phyloP scores from a whole-genome alignment of 2,888 invertebrate genomes.

The Deilephila elpenor region DNA sequence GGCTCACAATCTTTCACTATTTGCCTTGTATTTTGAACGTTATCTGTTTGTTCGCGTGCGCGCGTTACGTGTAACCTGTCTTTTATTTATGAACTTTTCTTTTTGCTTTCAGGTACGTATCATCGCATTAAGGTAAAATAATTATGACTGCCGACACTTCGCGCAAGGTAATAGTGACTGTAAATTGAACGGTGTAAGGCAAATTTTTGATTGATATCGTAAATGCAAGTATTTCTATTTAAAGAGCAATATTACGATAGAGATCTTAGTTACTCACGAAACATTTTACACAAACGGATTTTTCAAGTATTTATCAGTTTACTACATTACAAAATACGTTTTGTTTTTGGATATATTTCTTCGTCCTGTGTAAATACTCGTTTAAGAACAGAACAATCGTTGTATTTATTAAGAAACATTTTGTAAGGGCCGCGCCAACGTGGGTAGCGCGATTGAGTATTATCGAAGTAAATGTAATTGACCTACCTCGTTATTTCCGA shows the following conservation, averaged over 20 bases:
- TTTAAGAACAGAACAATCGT: slow-evolving; percentile 29
- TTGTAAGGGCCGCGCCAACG: slow-evolving; percentile 36
- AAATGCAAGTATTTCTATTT: neutral
- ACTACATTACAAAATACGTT: neutral
- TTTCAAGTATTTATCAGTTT: neutral
- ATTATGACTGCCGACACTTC: neutral
- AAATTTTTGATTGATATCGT: neutral
- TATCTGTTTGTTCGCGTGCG: slow-evolving; percentile 76
- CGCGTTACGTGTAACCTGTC: slow-evolving; percentile 60
- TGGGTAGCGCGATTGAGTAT: slow-evolving; percentile 45
- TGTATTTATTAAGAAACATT: slow-evolving; percentile 35
- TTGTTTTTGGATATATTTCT: neutral
- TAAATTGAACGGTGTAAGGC: neutral
- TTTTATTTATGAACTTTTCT: slow-evolving; percentile 66
- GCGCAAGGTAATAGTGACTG: slow-evolving; percentile 1
- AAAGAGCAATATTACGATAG: neutral
- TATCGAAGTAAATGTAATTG: slow-evolving; percentile 52
- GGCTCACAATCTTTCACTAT: slow-evolving; percentile 75
- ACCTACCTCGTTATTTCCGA: slow-evolving; percentile 52
- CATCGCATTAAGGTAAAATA: slow-evolving; percentile 42
- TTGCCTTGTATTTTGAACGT: slow-evolving; percentile 70
- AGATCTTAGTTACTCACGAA: neutral
- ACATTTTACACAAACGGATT: neutral
- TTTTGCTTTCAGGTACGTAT: slow-evolving; percentile 73
- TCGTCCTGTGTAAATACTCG: neutral